Base-by-base conservation (phyloP, 2,797 vertebrate genomes). In the Dermochelys coriacea region DNA sequence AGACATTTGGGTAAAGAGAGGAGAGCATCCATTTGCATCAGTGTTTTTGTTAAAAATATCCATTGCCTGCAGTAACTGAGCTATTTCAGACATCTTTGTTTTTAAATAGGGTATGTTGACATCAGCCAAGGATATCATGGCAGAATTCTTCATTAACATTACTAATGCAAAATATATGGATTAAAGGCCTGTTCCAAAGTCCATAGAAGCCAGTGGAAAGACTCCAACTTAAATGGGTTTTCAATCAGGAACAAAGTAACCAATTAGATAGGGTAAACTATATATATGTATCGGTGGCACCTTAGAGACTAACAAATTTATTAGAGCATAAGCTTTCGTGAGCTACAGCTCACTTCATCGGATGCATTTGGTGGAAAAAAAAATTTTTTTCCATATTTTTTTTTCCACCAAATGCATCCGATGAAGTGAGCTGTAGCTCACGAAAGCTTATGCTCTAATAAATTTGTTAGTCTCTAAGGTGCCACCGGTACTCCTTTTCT, bases 31-130 rank as follows among this genome's bases (percentile, higher is more conserved):
- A 21, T 19, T 68, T 84, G 89, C 92, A 88, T 57, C 7, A 0
- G 5, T 2, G 87, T 95, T 75, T 84, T 89, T 59, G 82, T 95
- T 97, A 96, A 96, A 97, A 98, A 97, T 96, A 96, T 71, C 77
- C 92, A 79, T 90, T 93, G 81, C 93, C 93, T 93, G 71, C 93
- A 96, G 94, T 92, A 95, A 94, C 11, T 0, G 80, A 85, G 91
- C 96, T 96, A 97, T 98, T 95, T 97, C 93, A 91, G 89, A 96
- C 75, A 77, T 80, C 89, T 95, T 94, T 92, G 90, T 95, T 97
- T 96, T 95, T 91, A 91, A 95, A 84, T 85, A 95, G 88, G 37
- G 0, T 74, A 68, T 3, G 0, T 86, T 74, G 21, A 82, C 19
- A 68, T 96, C 91, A 94, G 90, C 88, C 90, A 78, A 64, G 57